Base-by-base conservation (phyloP, 2,888 invertebrate genomes). In the Keiferia lycopersicella region DNA sequence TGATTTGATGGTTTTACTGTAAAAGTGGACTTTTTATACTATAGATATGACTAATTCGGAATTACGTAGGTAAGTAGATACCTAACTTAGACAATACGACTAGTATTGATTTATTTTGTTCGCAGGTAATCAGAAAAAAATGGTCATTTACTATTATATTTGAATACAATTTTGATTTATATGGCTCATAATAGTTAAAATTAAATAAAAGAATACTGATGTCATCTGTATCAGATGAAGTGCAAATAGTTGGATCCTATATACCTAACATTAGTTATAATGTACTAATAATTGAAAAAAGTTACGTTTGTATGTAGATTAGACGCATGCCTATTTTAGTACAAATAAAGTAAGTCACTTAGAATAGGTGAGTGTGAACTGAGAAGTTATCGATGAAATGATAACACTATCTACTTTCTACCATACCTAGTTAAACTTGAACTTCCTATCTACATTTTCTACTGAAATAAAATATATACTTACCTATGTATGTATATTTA, bases 191-290 rank as follows among this genome's bases (percentile, higher is more conserved):
- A 79, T 79, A 76, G 83, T 86, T 89, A 86, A 86, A 87, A 88
- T 87, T 76, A 77, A 79, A 77, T 61, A 70, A 77, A 72, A 81
- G 79, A 80, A 81, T 79, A 84, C 84, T 80, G 77, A 81, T 68
- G 81, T 84, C 89, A 83, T 91, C 91, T 91, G 91, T 87, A 91
- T 91, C 91, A 91, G 91, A 90, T 89, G 91, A 83, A 80, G 85
- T 89, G 87, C 86, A 88, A 88, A 73, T 88, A 88, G 81, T 75
- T 81, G 80, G 77, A 76, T 65, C 65, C 71, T 77, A 75, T 80
- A 73, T 87, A 16, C 51, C 10, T 51, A 22, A 18, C 18, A 18
- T 30, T 56, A 84, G 80, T 81, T 80, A 81, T 82, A 83, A 79
- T 75, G 70, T 84, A 90, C 87, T 88, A 88, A 87, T 82, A 77